Evolutionary conservation across 2,113 vertebrate genomes (phyloP), one percentile per base, ranked within the genome.

Genomic region (Menidia beryllina): DNA sequence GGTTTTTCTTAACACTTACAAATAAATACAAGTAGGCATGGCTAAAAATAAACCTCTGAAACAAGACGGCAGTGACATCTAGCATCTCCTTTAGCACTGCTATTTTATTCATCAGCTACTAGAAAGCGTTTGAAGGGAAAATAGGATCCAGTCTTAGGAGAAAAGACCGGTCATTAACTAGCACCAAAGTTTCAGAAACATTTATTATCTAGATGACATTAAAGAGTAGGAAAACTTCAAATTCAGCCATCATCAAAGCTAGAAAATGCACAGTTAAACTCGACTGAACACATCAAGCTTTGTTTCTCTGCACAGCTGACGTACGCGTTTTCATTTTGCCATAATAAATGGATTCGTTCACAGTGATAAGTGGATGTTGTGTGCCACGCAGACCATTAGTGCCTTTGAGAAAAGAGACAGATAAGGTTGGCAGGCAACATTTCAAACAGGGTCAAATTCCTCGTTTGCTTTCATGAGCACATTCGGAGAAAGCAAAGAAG

Each of bases 1-100:
- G n/a, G 30, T 14, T 25, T 55, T 59, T 74, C 7, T 76, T 57
- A 34, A 61, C 24, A 51, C 63, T 76, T 72, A 56, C 14, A 69
- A 43, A 49, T 27, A 43, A 66, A 52, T 25, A 38, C 19, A 34
- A 45, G 15, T 20, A 11, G 12, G n/a, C 24, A 51, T 39, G 10
- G n/a, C 20, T 10, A 8, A 6, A 34, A 34, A 34, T 34, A 34
- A 34, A 34, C 30, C 30, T 8, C 30, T 1, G 30, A 30, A 30
- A 30, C 30, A 30, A 30, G 2, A 34, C 30, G 10, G 30, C 30
- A 34, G 30, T 34, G 10, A 34, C 10, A 54, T 20, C 5, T 7
- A 57, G 3, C 12, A 30, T 19, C 14, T 43, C 19, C 17, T 43
- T 15, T 45, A n/a, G 41, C 41, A n/a, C 4, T 4, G n/a, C 27